Evolutionary conservation across 2,113 vertebrate genomes (phyloP).

Genomic region (Paramormyrops kingsleyae): DNA sequence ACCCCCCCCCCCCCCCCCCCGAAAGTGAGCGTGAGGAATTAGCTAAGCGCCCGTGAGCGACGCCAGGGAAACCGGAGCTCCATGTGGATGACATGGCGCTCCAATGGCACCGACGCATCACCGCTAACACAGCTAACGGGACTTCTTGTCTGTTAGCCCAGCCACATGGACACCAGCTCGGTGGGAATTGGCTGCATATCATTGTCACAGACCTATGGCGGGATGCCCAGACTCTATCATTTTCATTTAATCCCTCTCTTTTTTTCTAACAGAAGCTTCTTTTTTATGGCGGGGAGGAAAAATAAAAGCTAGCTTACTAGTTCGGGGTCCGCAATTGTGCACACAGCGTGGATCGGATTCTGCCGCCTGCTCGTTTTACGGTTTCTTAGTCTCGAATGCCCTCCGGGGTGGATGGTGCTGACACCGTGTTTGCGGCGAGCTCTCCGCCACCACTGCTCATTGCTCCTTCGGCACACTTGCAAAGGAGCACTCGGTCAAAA

Average conservation of each 20-base stretch:
- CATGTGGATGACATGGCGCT: not conserved
- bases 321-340: not conserved
- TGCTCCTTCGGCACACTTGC: not conserved
- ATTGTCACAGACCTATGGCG: slow-evolving; percentile 21
- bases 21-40: not conserved
- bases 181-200: slow-evolving; percentile 22
- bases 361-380: not conserved
- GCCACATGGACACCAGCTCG: slow-evolving; percentile 16
- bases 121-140: not conserved
- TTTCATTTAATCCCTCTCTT: slow-evolving; percentile 7
- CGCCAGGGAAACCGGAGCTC: not conserved
- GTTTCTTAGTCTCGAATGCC: not conserved
- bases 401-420: not conserved
- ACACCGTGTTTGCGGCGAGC: not conserved
- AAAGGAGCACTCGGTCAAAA: not conserved
- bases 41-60: not conserved
- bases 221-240: slow-evolving; percentile 16
- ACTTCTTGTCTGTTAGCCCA: not conserved
- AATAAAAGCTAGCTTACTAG: not conserved
- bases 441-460: not conserved
- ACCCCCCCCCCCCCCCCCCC: no score
- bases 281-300: not conserved
- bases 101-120: not conserved
- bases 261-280: not conserved
- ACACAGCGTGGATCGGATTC: not conserved